Base-by-base conservation (phyloP, 1,140 invertebrate genomes). In the Akabosia matsudoensis region DNA sequence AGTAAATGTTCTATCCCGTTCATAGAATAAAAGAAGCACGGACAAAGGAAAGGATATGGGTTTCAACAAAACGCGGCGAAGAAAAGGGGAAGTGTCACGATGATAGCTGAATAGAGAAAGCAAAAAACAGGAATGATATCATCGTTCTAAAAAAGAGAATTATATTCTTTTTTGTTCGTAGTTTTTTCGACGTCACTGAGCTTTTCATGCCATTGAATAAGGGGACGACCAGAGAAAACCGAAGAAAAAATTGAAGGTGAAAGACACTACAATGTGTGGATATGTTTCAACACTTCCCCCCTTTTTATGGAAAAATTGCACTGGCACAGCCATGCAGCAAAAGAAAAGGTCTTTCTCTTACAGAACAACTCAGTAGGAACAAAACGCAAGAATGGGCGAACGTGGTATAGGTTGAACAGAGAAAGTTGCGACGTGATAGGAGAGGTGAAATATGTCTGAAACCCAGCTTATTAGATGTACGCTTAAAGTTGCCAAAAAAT, bases 51-150 rank as follows among this genome's bases (percentile, higher is more conserved):
- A 24, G 56, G 28, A 28, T 7, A 70, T 51, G 67, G 33, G 4
- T 28, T 72, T 72, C 70, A 51, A 45, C 33, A 51, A 72, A 72
- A 72, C n/a, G 18, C 13, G 45, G 14, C 28, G n/a, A 24, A 45
- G 28, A 72, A 45, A 34, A 70, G 56, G 24, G 28, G 67, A 70
- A 51, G 70, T 51, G 33, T 72, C 70, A 45, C 26, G 33, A 72
- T 72, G 26, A 51, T 13, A 72, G 70, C 26, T 37, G 16, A 37
- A 72, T 22, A 2, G 13, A 45, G 26, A 72, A 22, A 72, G 70
- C 10, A 72, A 72, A 10, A 28, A 37, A 14, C 18, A 72, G 2
- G 37, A 72, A 72, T 37, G 70, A 51, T 45, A 51, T 18, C 16
- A 72, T 14, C 13, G 28, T 14, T 1, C 70, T 3, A 72, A 67